phyloP scores from a whole-genome alignment of 2,113 vertebrate genomes.

The Pseudois nayaur region DNA sequence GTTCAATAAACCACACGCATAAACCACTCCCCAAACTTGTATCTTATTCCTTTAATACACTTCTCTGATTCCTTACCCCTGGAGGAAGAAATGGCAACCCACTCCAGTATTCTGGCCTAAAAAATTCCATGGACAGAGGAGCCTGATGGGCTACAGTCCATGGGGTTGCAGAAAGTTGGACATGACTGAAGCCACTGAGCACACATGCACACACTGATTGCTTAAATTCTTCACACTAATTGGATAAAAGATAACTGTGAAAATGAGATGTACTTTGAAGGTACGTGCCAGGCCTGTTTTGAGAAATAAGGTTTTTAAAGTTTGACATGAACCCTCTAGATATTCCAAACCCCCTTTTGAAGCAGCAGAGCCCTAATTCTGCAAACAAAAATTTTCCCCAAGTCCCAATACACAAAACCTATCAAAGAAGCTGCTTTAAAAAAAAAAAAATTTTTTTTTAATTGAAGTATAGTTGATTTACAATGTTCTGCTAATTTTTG shows the following conservation, averaged over 20 bases:
- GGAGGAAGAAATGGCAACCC: not conserved
- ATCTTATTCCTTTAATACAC: not conserved
- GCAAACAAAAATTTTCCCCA: not conserved
- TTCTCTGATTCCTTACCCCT: not conserved
- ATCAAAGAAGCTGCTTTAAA: not conserved
- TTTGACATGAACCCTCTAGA: not conserved
- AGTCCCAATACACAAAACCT: not conserved
- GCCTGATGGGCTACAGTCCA: not conserved
- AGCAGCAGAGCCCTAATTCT: not conserved
- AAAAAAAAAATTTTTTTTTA: not conserved
- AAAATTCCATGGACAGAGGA: not conserved
- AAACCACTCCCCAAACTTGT: too few species aligned
- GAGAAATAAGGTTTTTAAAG: not conserved
- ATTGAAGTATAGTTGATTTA: not conserved
- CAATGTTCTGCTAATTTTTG: not conserved
- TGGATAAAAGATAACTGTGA: not conserved
- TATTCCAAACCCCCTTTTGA: fast-evolving
- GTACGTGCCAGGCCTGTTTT: not conserved
- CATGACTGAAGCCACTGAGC: not conserved
- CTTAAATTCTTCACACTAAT: not conserved
- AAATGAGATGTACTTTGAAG: constrained; percentile 11
- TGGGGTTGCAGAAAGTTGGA: not conserved
- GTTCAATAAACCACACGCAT: not conserved
- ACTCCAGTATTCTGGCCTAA: not conserved
- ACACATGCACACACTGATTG: not conserved